These are phyloP conservation scores for Beroe ovata DNA, from an alignment of 37 sponge, comb jelly and placozoan genomes.

Conservation along the genomic window DNA sequence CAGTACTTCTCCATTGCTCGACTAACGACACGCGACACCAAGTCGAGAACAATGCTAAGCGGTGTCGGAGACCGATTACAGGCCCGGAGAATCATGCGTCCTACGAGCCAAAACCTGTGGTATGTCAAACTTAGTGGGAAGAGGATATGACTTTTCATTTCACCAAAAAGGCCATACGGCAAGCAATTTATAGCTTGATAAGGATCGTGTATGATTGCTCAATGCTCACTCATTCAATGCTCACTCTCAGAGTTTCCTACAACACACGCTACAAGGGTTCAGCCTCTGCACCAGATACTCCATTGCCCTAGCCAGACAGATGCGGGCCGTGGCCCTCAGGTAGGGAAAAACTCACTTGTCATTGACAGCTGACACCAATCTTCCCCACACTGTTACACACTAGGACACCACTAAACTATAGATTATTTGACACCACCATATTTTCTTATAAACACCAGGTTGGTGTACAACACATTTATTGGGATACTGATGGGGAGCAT, in stretches of 20 bases:
- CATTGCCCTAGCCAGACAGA: conserved; percentile 52
- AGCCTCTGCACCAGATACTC: conserved; percentile 40
- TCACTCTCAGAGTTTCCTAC: conserved; percentile 22
- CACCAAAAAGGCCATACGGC: too few species aligned
- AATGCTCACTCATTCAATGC: too few species aligned
- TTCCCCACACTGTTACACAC: too few species aligned
- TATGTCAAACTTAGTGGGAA: background rate
- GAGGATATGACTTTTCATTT: background rate
- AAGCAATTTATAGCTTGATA: too few species aligned
- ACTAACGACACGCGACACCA: conserved; percentile 37
- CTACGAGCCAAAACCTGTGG: conserved; percentile 27
- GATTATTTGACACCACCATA: background rate
- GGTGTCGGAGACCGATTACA: conserved; percentile 7
- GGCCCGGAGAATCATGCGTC: conserved; percentile 36
- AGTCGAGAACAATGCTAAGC: conserved; percentile 6
- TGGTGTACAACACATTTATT: conserved; percentile 20
- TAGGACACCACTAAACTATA: too few species aligned
- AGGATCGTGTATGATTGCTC: too few species aligned
- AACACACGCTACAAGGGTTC: conserved; percentile 53
- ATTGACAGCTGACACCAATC: too few species aligned
- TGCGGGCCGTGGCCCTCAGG: conserved; percentile 52
- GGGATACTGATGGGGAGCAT: conserved; percentile 47
- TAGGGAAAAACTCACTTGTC: too few species aligned
- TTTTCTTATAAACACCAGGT: conserved; percentile 35
- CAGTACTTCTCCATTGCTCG: conserved; percentile 44